Percentiles rank a stretch among this genome's conserved stretches.
phyloP scores from a whole-genome alignment of 2,888 invertebrate species.

The Ommatoiulus sabulosus region DNA sequence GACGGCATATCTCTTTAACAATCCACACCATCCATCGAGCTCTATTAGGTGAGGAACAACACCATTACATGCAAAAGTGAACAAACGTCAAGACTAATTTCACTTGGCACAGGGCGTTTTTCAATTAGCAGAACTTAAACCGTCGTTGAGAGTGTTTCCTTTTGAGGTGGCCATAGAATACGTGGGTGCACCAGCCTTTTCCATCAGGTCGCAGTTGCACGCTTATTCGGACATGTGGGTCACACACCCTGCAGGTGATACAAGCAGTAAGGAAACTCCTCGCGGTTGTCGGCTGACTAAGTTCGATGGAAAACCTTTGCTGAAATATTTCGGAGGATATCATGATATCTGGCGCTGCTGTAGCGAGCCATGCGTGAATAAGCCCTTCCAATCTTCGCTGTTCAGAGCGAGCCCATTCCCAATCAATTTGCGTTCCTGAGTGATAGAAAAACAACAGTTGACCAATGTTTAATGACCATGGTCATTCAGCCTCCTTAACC shows the following conservation, averaged over 20 bases:
- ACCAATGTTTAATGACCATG: background rate
- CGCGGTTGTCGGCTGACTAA: background rate
- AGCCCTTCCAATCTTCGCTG: conserved; percentile 41
- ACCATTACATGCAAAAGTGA: no score
- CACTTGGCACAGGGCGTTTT: no score
- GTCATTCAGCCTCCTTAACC: background rate
- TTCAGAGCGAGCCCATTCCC: conserved; percentile 35
- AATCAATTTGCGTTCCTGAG: conserved; percentile 10
- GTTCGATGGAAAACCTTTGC: conserved; percentile 11
- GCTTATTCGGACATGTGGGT: background rate
- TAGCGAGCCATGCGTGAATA: background rate
- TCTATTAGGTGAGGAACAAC: no score
- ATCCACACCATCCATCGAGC: no score
- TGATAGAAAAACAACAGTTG: conserved; percentile 20
- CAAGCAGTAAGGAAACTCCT: conserved; percentile 14
- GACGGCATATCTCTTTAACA: no score
- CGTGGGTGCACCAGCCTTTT: conserved; percentile 30
- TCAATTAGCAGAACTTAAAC: no score
- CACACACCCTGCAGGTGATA: background rate
- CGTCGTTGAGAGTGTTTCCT: background rate
- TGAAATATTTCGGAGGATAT: background rate
- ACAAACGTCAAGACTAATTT: no score
- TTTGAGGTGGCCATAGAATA: conserved; percentile 16
- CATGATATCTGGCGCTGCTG: background rate
- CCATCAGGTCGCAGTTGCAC: conserved; percentile 11